Base-by-base conservation (phyloP, 2,113 vertebrate genomes). In the Gopherus evgoodei region DNA sequence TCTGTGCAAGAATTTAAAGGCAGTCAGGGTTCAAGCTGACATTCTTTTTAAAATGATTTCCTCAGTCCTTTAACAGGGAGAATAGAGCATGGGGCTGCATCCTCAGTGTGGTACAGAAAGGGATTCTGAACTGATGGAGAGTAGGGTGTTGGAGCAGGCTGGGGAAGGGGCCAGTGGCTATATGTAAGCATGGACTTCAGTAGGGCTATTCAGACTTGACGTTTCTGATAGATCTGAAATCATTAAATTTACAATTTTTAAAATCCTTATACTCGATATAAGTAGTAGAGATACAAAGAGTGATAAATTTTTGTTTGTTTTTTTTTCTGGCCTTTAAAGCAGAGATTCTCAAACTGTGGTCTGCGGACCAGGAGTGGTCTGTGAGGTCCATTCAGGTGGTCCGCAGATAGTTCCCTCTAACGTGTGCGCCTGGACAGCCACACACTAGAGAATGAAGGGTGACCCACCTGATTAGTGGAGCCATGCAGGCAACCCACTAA, bases 1-100 rank as follows among this genome's bases (percentile, higher is more conserved):
- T 85, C 42, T 94, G 76, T 91, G n/a, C 84, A 88, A 95, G 59
- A 87, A 90, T 91, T 88, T 72, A 89, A 89, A 95, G 91, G 80
- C 59, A 81, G 8, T 44, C 47, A 47, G 12, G 10, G 0, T 83
- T 81, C 38, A 83, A 95, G 65, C 52, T 95, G 95, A 86, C 95
- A 97, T 97, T 96, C 84, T 83, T 93, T 96, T 92, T 86, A 47
- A 94, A 97, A 96, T 84, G 86, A 97, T 95, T 95, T 97, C 94
- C 93, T 94, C 86, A 69, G 83, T 86, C 65, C n/a, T 65, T 84
- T 86, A 69, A 52, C n/a, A 25, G 38, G 50, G 42, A 21, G 53
- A 16, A 13, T 47, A 16, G n/a, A 57, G n/a, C 49, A 84, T 21
- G n/a, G 9, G 47, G 31, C 16, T 8, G 5, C 44, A 13, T n/a